Percentiles rank a stretch among this genome's conserved stretches.
phyloP scores from a whole-genome alignment of 2,797 vertebrate species.

The Rhinichthys osculus region DNA sequence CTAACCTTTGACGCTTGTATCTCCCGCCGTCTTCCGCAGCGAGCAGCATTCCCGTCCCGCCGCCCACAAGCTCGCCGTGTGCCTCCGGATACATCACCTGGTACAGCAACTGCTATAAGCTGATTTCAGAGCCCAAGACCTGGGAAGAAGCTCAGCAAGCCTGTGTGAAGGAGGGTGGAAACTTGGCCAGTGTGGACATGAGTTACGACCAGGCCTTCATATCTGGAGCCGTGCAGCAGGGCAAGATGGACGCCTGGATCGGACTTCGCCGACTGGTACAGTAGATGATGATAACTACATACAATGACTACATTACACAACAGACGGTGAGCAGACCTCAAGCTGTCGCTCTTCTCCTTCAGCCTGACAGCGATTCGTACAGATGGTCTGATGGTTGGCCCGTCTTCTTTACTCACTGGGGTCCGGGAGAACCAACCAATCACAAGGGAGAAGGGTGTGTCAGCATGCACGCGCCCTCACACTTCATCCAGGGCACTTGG shows the following conservation, averaged over 20 bases:
- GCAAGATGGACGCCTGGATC: slow-evolving; percentile 77
- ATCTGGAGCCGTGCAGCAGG: slow-evolving; percentile 74
- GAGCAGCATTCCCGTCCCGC: slow-evolving; percentile 69
- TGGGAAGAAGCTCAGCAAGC: slow-evolving; percentile 74
- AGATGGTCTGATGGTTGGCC: slow-evolving; percentile 80
- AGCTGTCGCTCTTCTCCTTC: neutral
- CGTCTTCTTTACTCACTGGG: slow-evolving; percentile 82
- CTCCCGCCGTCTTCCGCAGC: slow-evolving; percentile 62
- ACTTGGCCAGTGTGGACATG: slow-evolving; percentile 81
- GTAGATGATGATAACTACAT: neutral
- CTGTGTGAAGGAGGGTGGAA: slow-evolving; percentile 69
- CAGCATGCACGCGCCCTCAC: slow-evolving; percentile 71
- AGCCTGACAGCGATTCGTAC: slow-evolving; percentile 71
- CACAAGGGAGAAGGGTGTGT: slow-evolving; percentile 78
- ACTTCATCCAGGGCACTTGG: slow-evolving; percentile 77
- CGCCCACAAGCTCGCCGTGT: slow-evolving; percentile 73
- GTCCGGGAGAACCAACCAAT: slow-evolving; percentile 79
- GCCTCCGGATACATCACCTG: slow-evolving; percentile 74
- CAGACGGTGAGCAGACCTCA: neutral
- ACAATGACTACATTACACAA: neutral
- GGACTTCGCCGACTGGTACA: slow-evolving; percentile 76
- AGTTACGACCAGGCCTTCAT: slow-evolving; percentile 85
- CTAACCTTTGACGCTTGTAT: neutral
- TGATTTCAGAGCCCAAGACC: slow-evolving; percentile 70
- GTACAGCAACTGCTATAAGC: slow-evolving; percentile 81